Percentiles rank a stretch among this genome's conserved stretches.
Evolutionary conservation across 2,797 vertebrate species (phyloP).

Genomic region (Borostomias antarcticus): DNA sequence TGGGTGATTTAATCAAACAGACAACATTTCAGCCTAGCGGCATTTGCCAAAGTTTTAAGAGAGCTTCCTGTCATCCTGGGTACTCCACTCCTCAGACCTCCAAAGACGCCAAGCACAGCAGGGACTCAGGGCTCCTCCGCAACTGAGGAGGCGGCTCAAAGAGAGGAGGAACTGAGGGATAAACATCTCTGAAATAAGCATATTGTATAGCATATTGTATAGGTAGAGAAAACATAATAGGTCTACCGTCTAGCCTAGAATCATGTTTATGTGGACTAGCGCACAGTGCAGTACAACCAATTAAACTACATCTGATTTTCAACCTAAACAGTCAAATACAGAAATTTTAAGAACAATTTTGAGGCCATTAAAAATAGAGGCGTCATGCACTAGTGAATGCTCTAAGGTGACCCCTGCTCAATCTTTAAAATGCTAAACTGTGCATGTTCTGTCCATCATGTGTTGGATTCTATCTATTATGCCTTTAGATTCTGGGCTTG

Average conservation of each 20-base stretch:
- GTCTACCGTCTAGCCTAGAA: too few relatives aligned
- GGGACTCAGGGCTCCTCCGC: neutral
- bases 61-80: constrained; percentile 47
- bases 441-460: constrained; percentile 26
- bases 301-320: too few relatives aligned
- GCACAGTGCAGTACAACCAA: too few relatives aligned
- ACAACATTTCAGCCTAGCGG: too few relatives aligned
- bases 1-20: too few relatives aligned
- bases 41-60: too few relatives aligned
- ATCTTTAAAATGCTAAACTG: constrained; percentile 36
- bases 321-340: too few relatives aligned
- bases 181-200: neutral
- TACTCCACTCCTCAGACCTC: constrained; percentile 34
- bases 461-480: constrained; percentile 51
- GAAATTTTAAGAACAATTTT: too few relatives aligned
- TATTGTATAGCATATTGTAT: too few relatives aligned
- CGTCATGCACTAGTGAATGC: constrained; percentile 49
- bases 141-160: neutral
- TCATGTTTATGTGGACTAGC: too few relatives aligned
- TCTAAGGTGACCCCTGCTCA: constrained; percentile 48
- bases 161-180: neutral
- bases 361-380: too few relatives aligned
- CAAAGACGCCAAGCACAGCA: neutral
- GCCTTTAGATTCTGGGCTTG: constrained; percentile 45
- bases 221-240: too few relatives aligned